phyloP scores from a whole-genome alignment of 2,797 vertebrate genomes.

The Melanotaenia pygmaea region DNA sequence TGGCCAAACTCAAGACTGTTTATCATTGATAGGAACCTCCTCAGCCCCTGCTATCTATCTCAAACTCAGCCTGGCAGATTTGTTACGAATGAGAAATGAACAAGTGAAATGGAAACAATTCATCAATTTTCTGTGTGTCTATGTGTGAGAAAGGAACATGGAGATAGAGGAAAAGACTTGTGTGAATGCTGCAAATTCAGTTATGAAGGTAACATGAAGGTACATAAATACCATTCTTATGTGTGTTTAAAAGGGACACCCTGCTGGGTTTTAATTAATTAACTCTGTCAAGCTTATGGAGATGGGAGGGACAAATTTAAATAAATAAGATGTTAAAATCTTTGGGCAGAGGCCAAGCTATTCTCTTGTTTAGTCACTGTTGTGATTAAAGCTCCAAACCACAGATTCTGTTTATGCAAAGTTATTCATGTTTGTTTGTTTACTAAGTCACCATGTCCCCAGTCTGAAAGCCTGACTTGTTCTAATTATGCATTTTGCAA shows the following conservation, averaged over 20 bases:
- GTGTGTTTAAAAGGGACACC: not conserved
- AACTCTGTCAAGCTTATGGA: not conserved
- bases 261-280: not conserved
- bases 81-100: constrained; percentile 30
- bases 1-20: constrained; percentile 29
- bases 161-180: not conserved
- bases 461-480: not conserved
- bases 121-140: constrained; percentile 24
- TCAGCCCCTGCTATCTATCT: constrained; percentile 46
- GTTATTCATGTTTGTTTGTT: not conserved
- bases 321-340: not conserved
- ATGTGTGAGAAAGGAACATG: not conserved
- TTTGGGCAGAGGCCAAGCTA: not conserved
- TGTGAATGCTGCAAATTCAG: constrained; percentile 11
- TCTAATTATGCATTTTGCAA: not conserved
- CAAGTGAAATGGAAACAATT: constrained; percentile 27
- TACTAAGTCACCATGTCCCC: not conserved
- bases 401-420: constrained; percentile 2
- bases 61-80: constrained; percentile 51
- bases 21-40: constrained; percentile 31
- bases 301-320: not conserved
- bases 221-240: not conserved
- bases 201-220: not conserved
- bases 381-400: not conserved
- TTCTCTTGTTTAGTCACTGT: not conserved